These are phyloP conservation scores for Perizoma flavofasciatum DNA, from an alignment of 2,888 invertebrate genomes.

Conservation along the genomic window DNA sequence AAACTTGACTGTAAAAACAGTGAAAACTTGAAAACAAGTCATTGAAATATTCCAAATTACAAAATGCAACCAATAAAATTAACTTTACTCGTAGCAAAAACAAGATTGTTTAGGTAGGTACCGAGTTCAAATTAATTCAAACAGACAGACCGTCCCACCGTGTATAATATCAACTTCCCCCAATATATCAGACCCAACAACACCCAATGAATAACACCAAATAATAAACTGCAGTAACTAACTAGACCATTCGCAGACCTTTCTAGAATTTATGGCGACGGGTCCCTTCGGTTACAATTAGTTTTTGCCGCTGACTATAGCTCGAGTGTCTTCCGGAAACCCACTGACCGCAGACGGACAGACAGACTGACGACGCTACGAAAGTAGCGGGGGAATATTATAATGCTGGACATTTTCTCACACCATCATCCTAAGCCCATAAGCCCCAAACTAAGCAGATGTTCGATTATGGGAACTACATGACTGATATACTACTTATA, in stretches of 20 bases:
- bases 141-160: conserved; percentile 11
- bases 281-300: conserved; percentile 64
- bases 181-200: conserved; percentile 34
- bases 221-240: conserved; percentile 40
- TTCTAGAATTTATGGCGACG: conserved; percentile 61
- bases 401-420: too few relatives aligned
- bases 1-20: too few relatives aligned
- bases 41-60: too few relatives aligned
- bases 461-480: too few relatives aligned
- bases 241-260: conserved; percentile 41
- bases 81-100: too few relatives aligned
- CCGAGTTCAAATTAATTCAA: conserved; percentile 26
- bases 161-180: conserved; percentile 27
- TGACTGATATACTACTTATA: too few relatives aligned
- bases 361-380: conserved; percentile 49
- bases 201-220: conserved; percentile 38
- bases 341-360: conserved; percentile 51
- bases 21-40: too few relatives aligned
- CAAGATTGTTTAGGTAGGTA: neutral
- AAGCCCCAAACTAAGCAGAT: too few relatives aligned
- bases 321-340: conserved; percentile 48
- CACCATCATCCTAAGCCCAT: too few relatives aligned
- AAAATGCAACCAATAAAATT: too few relatives aligned
- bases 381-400: conserved; percentile 36
- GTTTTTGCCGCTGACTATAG: conserved; percentile 68